These are phyloP conservation scores for Podiceps cristatus DNA, from an alignment of 2,113 vertebrate genomes.

Conservation along the genomic window DNA sequence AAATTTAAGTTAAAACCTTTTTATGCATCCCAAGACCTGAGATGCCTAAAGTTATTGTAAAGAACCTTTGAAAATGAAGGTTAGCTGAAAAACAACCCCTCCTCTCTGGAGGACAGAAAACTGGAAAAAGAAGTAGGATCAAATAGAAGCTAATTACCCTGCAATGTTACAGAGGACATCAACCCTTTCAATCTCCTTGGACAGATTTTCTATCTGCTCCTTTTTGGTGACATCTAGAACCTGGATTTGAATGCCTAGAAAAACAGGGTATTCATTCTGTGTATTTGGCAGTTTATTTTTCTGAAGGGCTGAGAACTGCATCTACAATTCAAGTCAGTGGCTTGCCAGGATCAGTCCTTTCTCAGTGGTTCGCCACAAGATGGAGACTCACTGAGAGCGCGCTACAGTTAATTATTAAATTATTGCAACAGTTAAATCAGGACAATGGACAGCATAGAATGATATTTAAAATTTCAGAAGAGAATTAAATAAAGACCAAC, in stretches of 20 bases:
- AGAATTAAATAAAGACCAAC: neutral
- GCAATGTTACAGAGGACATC: slow-evolving; percentile 95
- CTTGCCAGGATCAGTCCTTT: neutral
- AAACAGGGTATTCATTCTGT: neutral
- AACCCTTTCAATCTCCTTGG: slow-evolving; percentile 84
- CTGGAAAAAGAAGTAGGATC: neutral
- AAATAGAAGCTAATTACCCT: slow-evolving; percentile 78
- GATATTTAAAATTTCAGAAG: neutral
- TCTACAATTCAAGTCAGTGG: neutral
- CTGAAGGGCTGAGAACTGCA: neutral
- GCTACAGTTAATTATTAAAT: neutral
- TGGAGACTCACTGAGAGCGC: neutral
- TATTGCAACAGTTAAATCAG: neutral
- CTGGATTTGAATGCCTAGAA: slow-evolving; percentile 86
- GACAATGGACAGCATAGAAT: neutral
- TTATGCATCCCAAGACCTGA: neutral
- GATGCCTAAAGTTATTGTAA: neutral
- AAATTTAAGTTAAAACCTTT: neutral
- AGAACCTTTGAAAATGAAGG: neutral
- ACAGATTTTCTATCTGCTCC: slow-evolving; percentile 90
- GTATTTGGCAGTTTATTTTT: neutral
- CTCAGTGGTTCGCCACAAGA: neutral
- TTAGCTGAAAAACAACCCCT: neutral
- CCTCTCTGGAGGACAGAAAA: neutral
- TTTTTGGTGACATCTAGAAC: slow-evolving; percentile 93